These are phyloP conservation scores for Sebastes ruberrimus DNA, from an alignment of 2,797 vertebrate species.

Conservation along the genomic window DNA sequence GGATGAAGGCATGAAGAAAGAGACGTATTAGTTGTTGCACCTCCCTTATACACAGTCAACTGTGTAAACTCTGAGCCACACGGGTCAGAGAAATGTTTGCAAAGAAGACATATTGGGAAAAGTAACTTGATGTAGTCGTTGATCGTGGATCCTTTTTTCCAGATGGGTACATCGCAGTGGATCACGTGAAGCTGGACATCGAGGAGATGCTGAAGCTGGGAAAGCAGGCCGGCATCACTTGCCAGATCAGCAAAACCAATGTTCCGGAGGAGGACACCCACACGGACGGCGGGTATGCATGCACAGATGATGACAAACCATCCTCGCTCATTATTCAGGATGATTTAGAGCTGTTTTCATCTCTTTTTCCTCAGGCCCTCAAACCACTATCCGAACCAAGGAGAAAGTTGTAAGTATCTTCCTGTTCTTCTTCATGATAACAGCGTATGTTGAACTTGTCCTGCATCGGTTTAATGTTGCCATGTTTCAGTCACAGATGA, in stretches of 20 bases:
- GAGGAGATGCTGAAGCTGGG: conserved; percentile 77
- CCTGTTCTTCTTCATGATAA: neutral
- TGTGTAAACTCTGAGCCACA: neutral
- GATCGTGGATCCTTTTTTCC: conserved; percentile 12
- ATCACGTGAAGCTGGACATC: conserved; percentile 74
- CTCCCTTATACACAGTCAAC: neutral
- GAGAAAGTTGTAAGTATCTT: conserved; percentile 79
- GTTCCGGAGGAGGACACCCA: conserved; percentile 32
- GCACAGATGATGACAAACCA: neutral
- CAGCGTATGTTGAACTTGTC: neutral
- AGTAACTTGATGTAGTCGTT: neutral
- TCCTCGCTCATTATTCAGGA: neutral
- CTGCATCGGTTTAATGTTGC: conserved; percentile 12
- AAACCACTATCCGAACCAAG: conserved; percentile 51
- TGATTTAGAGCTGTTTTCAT: neutral
- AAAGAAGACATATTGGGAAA: neutral
- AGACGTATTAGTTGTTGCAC: neutral
- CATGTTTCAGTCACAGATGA: conserved; percentile 78
- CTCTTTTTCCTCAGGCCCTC: conserved; percentile 55
- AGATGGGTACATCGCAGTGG: conserved; percentile 79
- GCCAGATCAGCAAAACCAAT: conserved; percentile 20
- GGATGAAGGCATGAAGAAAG: neutral
- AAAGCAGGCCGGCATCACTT: conserved; percentile 62
- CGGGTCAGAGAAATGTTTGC: neutral
- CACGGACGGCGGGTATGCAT: conserved; percentile 63